Conservation (phyloP, 2,888 invertebrate genomes). For the Drosophila maculinotata region DNA sequence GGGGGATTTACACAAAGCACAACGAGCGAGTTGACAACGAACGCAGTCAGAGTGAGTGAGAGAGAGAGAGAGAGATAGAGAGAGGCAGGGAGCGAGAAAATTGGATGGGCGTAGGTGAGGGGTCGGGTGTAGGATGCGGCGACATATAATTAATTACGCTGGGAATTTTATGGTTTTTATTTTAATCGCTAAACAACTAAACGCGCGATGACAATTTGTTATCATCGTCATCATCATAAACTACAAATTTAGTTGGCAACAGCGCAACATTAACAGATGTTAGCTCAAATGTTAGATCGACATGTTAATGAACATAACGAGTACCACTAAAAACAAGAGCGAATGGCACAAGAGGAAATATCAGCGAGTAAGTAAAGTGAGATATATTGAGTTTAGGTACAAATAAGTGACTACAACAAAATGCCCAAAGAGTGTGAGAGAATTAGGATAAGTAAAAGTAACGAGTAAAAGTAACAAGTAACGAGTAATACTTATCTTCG, state of each 20-base stretch:
- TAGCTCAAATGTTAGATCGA: conserved; percentile 42
- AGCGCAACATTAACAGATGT: conserved; percentile 19
- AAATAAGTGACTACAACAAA: conserved; percentile 38
- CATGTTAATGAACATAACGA: conserved; percentile 46
- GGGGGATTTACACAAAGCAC: conserved; percentile 40
- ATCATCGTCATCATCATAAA: conserved; percentile 8
- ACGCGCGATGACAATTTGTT: conserved; percentile 2
- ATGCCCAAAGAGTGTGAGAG: conserved; percentile 34
- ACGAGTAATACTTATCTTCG: conserved; percentile 15
- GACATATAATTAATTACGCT: conserved; percentile 27
- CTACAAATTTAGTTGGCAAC: conserved; percentile 12
- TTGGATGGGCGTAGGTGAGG: not conserved
- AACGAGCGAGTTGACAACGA: conserved; percentile 32
- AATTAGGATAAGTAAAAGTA: conserved; percentile 18
- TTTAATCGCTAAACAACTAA: conserved; percentile 14
- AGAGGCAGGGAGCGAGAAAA: not conserved
- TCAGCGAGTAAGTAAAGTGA: conserved; percentile 27
- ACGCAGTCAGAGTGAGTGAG: conserved; percentile 2
- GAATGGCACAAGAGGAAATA: conserved; percentile 10
- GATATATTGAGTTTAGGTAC: conserved; percentile 21
- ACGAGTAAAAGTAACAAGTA: conserved; percentile 29
- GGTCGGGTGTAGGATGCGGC: not conserved
- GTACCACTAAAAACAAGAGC: conserved; percentile 1
- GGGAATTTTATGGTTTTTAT: not conserved
- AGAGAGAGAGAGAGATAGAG: conserved; percentile 4